Base-by-base conservation (phyloP, 92 coral and sea anemone genomes). In the Porites lobata region DNA sequence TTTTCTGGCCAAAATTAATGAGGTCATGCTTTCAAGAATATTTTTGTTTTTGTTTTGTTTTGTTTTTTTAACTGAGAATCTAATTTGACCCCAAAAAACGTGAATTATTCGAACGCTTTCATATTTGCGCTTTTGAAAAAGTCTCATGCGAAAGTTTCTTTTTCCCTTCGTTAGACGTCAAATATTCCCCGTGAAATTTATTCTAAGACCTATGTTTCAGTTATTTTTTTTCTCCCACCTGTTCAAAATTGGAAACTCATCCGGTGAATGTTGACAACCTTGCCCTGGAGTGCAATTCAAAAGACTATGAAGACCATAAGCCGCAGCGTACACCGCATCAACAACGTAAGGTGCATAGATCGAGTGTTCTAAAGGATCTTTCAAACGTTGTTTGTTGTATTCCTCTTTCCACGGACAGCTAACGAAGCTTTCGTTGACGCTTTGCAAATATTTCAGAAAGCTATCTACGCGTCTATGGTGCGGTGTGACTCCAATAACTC, bases 311-410 rank as follows among this genome's bases (percentile, higher is more conserved):
- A 96, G 72, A 2, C 94, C 98, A 69, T 89, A 75, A 9, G 99
- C 98, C 12, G 91, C 84, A 2, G 99, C 98, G 47, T 94, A 95
- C 8, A 96, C 98, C 6, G 99, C 98, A 73, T 96, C 98, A 1
- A 96, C 78, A 9, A 94, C 95, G 24, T 96, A 90, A 8, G 99
- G 98, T 1, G 93, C 87, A 62, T 89, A 91, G 9, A 91, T 79
- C 4, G 98, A 87, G 38, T 65, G 83, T 18, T 80, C 81, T 26
- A 18, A 52, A 11, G 20, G 26, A 9, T 56, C 69, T 1, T 69
- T 80, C 50, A 26, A 32, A 57, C 67, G 70, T 12, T 58, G 61
- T 47, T 21, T 59, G 26, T 47, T 81, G 54, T 87, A 90, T 50
- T 94, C 96, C 12, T 85, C 50, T 5, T 79, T 65, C 98, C 96